phyloP scores from a whole-genome alignment of 2,797 vertebrate genomes.

The Amblyopsis hoosieri region DNA sequence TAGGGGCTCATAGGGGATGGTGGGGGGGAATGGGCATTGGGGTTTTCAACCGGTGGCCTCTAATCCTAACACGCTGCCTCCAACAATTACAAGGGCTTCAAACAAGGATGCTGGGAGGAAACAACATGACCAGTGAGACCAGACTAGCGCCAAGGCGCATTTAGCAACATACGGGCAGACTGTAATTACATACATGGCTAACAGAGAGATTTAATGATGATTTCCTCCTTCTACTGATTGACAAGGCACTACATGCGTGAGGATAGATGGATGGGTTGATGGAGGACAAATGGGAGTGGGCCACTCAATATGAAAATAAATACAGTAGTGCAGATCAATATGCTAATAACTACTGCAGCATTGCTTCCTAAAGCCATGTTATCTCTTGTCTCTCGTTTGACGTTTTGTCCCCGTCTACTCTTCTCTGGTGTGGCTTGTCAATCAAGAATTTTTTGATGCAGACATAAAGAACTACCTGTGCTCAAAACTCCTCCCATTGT shows the following conservation, averaged over 20 bases:
- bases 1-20: constrained; percentile 14
- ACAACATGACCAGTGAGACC: constrained; percentile 83
- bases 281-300: constrained; percentile 21
- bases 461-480: no score
- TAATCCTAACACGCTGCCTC: constrained; percentile 85
- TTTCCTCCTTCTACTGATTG: constrained; percentile 79
- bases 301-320: no score
- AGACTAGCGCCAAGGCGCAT: constrained; percentile 78
- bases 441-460: no score
- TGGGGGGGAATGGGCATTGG: constrained; percentile 47
- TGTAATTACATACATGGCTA: constrained; percentile 85
- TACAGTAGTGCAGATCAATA: no score
- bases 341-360: no score
- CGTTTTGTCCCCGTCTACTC: no score
- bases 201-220: constrained; percentile 84
- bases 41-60: constrained; percentile 79
- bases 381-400: no score
- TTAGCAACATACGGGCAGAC: constrained; percentile 85
- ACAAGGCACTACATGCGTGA: constrained; percentile 68
- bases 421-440: no score
- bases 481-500: no score
- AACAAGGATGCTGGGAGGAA: constrained; percentile 81
- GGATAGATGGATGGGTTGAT: constrained; percentile 10
- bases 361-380: no score
- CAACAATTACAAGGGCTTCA: constrained; percentile 84